Conservation (phyloP, 1,140 invertebrate species). For the Apis dorsata region DNA sequence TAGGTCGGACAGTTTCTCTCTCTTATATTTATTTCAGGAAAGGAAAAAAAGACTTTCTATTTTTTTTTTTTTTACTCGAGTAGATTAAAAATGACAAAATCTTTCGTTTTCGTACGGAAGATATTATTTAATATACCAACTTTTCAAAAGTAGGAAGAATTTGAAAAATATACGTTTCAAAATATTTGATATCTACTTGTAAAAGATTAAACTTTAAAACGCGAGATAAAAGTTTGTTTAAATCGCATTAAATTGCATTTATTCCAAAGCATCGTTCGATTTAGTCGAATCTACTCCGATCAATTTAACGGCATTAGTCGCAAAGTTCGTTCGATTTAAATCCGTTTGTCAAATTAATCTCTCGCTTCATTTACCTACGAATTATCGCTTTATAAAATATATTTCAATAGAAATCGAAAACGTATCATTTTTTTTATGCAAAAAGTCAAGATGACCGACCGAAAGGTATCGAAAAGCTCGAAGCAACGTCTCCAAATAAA, state of each 20-base stretch:
- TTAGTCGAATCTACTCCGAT: neutral
- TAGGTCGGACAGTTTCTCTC: neutral
- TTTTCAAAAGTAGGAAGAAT: neutral
- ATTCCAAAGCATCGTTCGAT: neutral
- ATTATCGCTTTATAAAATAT: neutral
- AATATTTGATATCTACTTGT: too few relatives aligned
- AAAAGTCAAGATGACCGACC: too few relatives aligned
- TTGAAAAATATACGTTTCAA: neutral
- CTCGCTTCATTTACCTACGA: neutral
- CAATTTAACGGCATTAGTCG: neutral
- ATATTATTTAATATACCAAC: neutral
- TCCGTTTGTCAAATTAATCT: neutral
- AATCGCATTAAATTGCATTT: neutral
- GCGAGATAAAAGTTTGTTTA: neutral
- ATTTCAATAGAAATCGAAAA: too few relatives aligned
- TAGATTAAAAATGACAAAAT: neutral
- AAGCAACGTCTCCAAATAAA: too few relatives aligned
- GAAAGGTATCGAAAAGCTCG: too few relatives aligned
- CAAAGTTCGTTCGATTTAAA: neutral
- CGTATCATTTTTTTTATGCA: too few relatives aligned
- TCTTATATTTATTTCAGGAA: neutral
- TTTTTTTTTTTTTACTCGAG: neutral
- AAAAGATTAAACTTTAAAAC: neutral
- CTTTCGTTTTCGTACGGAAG: too few relatives aligned
- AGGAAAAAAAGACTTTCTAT: neutral